phyloP scores from a whole-genome alignment of 2,113 vertebrate species.

The Brachypodius melanocephalos region DNA sequence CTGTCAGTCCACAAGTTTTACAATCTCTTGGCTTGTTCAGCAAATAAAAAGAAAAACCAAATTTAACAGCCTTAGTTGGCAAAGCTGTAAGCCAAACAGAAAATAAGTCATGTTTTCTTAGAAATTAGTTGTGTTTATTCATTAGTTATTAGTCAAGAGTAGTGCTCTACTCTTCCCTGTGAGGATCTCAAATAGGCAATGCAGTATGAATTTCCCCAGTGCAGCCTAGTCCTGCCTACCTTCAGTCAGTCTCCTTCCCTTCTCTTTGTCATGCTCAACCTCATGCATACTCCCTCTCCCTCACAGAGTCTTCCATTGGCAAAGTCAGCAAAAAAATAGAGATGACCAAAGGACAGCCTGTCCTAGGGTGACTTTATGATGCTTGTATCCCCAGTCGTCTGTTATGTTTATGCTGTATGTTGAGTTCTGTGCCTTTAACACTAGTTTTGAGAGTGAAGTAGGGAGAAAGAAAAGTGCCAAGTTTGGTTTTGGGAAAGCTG shows the following conservation, averaged over 20 bases:
- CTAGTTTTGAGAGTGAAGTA: too few relatives aligned
- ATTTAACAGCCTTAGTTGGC: not conserved
- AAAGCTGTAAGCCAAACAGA: not conserved
- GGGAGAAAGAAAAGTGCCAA: too few relatives aligned
- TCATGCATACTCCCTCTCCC: fast-evolving
- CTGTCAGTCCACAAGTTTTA: not conserved
- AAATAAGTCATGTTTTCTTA: not conserved
- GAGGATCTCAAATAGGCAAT: not conserved
- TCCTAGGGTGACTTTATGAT: too few relatives aligned
- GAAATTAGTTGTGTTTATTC: not conserved
- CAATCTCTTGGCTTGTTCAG: not conserved
- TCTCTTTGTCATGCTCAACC: not conserved
- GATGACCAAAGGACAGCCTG: not conserved
- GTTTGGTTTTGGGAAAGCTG: too few relatives aligned
- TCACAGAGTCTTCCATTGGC: not conserved
- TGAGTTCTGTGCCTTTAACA: too few relatives aligned
- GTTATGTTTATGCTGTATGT: too few relatives aligned
- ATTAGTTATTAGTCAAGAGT: not conserved
- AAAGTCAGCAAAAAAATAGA: not conserved
- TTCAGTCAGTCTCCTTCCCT: not conserved
- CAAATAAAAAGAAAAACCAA: not conserved
- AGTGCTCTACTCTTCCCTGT: not conserved
- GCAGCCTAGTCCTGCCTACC: not conserved
- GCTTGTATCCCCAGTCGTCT: too few relatives aligned
- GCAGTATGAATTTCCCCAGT: not conserved